phyloP scores from a whole-genome alignment of 2,113 vertebrate species.

The Epinephelus lanceolatus region DNA sequence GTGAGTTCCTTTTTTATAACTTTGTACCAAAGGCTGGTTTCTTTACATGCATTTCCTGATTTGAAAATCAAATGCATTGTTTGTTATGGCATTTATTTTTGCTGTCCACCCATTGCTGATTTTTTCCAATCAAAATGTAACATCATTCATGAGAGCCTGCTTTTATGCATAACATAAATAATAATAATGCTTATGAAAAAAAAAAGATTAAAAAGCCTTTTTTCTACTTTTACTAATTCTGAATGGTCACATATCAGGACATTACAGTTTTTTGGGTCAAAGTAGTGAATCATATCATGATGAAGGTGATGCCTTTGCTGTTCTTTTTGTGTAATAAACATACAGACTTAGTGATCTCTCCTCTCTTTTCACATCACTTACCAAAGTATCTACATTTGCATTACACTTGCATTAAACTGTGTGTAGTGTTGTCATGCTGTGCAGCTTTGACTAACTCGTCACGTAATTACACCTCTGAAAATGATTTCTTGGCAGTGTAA shows the following conservation, averaged over 20 bases:
- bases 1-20: slow-evolving; percentile 53
- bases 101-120: slow-evolving; percentile 30
- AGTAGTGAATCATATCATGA: slow-evolving; percentile 65
- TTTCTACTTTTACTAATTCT: slow-evolving; percentile 78
- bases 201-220: slow-evolving; percentile 52
- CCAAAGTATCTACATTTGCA: background rate
- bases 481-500: background rate
- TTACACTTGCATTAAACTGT: background rate
- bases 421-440: slow-evolving; percentile 8
- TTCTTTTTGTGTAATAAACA: slow-evolving; percentile 83
- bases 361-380: slow-evolving; percentile 36
- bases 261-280: slow-evolving; percentile 56
- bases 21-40: slow-evolving; percentile 78
- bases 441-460: background rate
- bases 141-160: slow-evolving; percentile 81
- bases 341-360: slow-evolving; percentile 36
- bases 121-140: slow-evolving; percentile 75
- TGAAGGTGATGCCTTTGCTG: slow-evolving; percentile 79
- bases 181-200: slow-evolving; percentile 45
- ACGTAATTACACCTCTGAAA: background rate
- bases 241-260: slow-evolving; percentile 70
- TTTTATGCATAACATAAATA: slow-evolving; percentile 82
- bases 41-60: slow-evolving; percentile 47
- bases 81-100: slow-evolving; percentile 38
- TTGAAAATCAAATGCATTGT: slow-evolving; percentile 38